A percentile compares a stretch with the other conserved stretches of the same genome.
phyloP scores from a whole-genome alignment of 92 coral and sea anemone species.

The Porites divaricata region DNA sequence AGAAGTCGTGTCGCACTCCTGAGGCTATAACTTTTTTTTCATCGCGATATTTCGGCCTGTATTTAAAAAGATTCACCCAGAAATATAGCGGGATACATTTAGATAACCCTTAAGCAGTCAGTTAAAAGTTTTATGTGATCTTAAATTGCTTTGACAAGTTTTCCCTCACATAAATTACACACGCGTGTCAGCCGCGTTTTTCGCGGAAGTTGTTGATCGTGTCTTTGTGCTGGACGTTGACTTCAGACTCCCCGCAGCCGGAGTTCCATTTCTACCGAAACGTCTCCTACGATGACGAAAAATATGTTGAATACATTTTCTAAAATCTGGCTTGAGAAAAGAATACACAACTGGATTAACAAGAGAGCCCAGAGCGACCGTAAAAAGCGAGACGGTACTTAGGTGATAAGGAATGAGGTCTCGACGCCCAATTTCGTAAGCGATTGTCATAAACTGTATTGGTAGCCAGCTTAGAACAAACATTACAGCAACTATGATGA shows the following conservation, averaged over 20 bases:
- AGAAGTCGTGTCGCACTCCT: conserved; percentile 4
- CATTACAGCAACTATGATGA: conserved; percentile 53
- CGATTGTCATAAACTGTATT: conserved; percentile 44
- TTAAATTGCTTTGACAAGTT: too few relatives aligned
- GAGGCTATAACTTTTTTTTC: not conserved
- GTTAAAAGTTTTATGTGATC: not conserved
- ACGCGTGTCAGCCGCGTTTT: conserved; percentile 17
- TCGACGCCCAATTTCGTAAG: conserved; percentile 43
- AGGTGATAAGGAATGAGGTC: conserved; percentile 44
- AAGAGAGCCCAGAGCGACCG: conserved; percentile 53
- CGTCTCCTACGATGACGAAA: conserved; percentile 17
- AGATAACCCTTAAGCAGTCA: not conserved
- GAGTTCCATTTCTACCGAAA: not conserved
- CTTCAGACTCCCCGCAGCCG: not conserved
- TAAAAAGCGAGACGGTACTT: conserved; percentile 26
- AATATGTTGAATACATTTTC: conserved; percentile 32
- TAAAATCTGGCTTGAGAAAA: conserved; percentile 57
- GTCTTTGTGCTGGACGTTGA: conserved; percentile 31
- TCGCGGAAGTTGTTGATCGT: conserved; percentile 12
- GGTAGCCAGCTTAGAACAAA: conserved; percentile 64
- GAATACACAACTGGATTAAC: conserved; percentile 53
- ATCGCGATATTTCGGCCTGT: not conserved
- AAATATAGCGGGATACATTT: not conserved
- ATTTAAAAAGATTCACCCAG: not conserved
- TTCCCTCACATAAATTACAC: not conserved